phyloP scores from a whole-genome alignment of 92 coral and sea anemone species.

The Virgularia gustaviana region DNA sequence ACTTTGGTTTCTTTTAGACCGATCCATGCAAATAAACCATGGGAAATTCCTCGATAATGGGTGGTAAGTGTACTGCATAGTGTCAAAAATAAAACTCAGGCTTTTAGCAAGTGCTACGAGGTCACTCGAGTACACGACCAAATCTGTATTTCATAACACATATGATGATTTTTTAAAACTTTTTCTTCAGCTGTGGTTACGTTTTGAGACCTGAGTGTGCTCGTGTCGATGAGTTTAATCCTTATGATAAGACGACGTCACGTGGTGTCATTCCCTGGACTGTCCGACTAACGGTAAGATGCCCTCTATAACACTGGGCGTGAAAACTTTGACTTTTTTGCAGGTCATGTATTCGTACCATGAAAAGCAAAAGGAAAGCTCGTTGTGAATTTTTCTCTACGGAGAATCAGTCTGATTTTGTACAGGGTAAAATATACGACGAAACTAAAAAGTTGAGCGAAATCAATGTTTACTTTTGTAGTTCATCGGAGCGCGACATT shows the following conservation, averaged over 20 bases:
- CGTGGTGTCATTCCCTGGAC: slow-evolving; percentile 81
- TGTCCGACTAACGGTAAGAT: slow-evolving; percentile 79
- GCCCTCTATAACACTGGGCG: too few relatives aligned
- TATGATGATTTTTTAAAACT: too few relatives aligned
- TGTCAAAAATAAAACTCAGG: too few relatives aligned
- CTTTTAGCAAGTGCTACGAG: too few relatives aligned
- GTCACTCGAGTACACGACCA: too few relatives aligned
- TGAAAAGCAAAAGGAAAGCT: too few relatives aligned
- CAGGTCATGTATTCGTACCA: not conserved
- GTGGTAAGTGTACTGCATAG: slow-evolving; percentile 77
- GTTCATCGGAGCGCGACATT: slow-evolving; percentile 87
- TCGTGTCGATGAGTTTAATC: slow-evolving; percentile 69
- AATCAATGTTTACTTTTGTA: slow-evolving; percentile 27
- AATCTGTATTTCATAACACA: too few relatives aligned
- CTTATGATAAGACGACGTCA: slow-evolving; percentile 59
- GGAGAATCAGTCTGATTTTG: too few relatives aligned
- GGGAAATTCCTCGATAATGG: slow-evolving; percentile 98
- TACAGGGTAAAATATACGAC: too few relatives aligned
- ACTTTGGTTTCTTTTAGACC: slow-evolving; percentile 68
- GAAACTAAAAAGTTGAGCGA: too few relatives aligned
- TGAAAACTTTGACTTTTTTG: not conserved
- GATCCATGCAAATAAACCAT: slow-evolving; percentile 93
- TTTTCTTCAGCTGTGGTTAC: slow-evolving; percentile 98
- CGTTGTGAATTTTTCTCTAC: too few relatives aligned
- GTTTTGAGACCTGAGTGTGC: slow-evolving; percentile 83